These are phyloP conservation scores for Heliopora coerulea DNA, from an alignment of 92 coral and sea anemone species.

Conservation along the genomic window DNA sequence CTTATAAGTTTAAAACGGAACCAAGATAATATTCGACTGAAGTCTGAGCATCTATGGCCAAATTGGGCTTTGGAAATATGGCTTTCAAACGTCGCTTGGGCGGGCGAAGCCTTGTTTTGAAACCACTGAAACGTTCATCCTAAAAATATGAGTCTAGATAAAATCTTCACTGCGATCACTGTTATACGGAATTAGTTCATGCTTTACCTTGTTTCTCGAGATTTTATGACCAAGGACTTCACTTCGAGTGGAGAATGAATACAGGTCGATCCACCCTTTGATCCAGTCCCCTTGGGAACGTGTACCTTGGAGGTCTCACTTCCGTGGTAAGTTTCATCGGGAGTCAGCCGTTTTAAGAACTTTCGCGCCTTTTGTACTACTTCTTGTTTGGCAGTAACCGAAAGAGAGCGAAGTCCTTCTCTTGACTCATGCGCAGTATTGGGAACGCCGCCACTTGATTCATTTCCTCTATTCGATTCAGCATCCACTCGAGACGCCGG, in stretches of 20 bases:
- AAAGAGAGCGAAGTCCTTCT: conserved; percentile 25
- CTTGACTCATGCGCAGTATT: conserved; percentile 14
- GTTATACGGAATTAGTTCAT: too few relatives aligned
- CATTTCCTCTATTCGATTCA: neutral
- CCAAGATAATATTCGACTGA: too few relatives aligned
- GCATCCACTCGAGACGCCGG: neutral
- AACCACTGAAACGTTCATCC: too few relatives aligned
- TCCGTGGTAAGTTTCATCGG: conserved; percentile 27
- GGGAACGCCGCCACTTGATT: neutral
- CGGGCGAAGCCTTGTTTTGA: too few relatives aligned
- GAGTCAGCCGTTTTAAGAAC: conserved; percentile 31
- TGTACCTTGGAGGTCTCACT: neutral
- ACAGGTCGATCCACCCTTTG: conserved; percentile 13
- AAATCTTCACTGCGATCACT: too few relatives aligned
- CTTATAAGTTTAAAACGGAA: too few relatives aligned
- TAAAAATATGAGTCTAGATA: too few relatives aligned
- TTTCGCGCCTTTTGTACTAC: conserved; percentile 40
- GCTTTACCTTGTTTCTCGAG: conserved; percentile 50
- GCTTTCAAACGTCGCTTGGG: too few relatives aligned
- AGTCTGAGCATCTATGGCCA: too few relatives aligned
- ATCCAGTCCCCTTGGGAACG: conserved; percentile 4
- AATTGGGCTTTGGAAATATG: too few relatives aligned
- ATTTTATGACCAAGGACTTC: conserved; percentile 41
- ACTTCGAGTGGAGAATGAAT: conserved; percentile 48
- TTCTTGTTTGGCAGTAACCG: conserved; percentile 38